These are phyloP conservation scores for Heliconius congener DNA, from an alignment of 1,140 invertebrate species.

Conservation along the genomic window DNA sequence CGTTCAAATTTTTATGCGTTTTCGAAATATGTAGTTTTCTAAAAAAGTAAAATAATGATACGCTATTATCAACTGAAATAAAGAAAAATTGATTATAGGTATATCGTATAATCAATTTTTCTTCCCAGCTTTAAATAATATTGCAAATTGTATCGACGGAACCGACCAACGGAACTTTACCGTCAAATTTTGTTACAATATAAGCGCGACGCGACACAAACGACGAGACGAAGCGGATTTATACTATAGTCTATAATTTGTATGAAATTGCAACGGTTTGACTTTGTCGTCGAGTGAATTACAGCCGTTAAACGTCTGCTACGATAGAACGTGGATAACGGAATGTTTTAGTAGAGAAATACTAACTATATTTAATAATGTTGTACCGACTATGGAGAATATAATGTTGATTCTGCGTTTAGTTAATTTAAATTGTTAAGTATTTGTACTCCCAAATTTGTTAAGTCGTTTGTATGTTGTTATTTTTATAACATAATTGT, in stretches of 20 bases:
- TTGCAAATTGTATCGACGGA: conserved; percentile 34
- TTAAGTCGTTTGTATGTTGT: no score
- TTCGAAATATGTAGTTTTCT: no score
- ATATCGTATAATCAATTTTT: background rate
- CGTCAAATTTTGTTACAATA: conserved; percentile 23
- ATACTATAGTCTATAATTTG: background rate
- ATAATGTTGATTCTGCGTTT: background rate
- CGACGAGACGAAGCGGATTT: background rate
- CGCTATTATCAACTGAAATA: background rate
- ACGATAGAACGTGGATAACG: background rate
- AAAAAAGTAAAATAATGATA: background rate
- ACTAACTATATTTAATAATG: background rate
- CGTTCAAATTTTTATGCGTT: no score
- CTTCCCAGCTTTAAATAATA: background rate
- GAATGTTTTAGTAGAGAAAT: background rate
- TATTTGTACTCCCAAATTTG: no score
- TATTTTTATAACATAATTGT: no score
- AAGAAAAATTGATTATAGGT: background rate
- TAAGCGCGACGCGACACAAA: background rate
- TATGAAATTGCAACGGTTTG: background rate
- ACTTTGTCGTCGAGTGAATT: background rate
- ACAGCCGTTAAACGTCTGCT: background rate
- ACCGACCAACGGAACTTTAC: conserved; percentile 32
- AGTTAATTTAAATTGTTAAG: no score
- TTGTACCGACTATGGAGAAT: background rate